Evolutionary conservation across 2,113 vertebrate genomes (phyloP), one percentile per base, ranked within the genome.

Genomic region (Rana temporaria): DNA sequence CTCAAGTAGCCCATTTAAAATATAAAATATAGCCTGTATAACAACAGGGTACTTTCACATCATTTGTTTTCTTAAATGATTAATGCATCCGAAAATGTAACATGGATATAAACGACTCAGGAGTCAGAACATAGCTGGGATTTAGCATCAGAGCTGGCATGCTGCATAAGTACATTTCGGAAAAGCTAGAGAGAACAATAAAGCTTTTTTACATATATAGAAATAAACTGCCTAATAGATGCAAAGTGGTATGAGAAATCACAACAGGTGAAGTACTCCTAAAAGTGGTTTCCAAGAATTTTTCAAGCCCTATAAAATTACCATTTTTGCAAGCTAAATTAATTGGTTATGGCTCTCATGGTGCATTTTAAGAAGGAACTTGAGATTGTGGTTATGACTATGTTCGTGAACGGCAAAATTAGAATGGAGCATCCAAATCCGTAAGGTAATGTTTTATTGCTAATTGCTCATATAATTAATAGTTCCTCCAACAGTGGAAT

Each of bases 391-490:
- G 80, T 62, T 71, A 86, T 84, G 79, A 84, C 85, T 70, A 70
- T 74, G 64, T 80, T 68, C 79, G 74, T 89, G 82, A 81, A 83
- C 84, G 85, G 86, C 84, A 78, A 53, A 88, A 68, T 88, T 53
- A 80, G 71, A 85, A 85, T 59, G 60, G 84, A 80, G 84, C 0
- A 56, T 84, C 79, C 75, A 62, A 24, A 72, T 84, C 81, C 71
- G 79, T 15, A 70, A 86, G 86, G 86, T 79, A 84, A 87, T 86
- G 75, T 55, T 85, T 83, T 73, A 32, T 53, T 79, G 60, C 83
- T 91, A 88, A 90, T 86, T 88, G 79, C 78, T 68, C 78, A 82
- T 85, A 63, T 90, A 91, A 93, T 90, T 87, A 92, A 87, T 85
- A 86, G 0, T 0, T 86, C 70, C 80, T 62, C 84, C 85, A 85